These are phyloP conservation scores for Oreamnos americanus DNA, from an alignment of 2,113 vertebrate species.

Conservation along the genomic window DNA sequence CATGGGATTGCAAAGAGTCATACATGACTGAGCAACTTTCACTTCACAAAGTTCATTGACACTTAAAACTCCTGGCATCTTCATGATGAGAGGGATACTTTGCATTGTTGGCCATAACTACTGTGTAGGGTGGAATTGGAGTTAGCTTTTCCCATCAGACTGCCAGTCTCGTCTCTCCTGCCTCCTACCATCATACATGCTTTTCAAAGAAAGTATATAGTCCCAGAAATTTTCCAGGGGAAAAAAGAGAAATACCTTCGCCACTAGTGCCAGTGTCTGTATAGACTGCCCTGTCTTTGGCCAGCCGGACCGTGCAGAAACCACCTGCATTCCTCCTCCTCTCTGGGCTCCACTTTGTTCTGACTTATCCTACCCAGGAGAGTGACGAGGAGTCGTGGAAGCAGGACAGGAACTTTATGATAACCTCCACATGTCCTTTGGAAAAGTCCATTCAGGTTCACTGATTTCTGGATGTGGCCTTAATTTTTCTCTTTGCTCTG, in stretches of 20 bases:
- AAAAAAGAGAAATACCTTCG: neutral
- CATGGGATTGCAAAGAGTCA: neutral
- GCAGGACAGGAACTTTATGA: neutral
- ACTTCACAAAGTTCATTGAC: neutral
- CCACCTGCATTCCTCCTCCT: neutral
- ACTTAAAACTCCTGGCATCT: neutral
- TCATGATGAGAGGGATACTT: neutral
- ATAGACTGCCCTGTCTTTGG: neutral
- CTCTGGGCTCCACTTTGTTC: neutral
- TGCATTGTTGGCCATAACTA: neutral
- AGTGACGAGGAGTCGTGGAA: neutral
- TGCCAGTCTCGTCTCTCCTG: neutral
- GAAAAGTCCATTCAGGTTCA: neutral
- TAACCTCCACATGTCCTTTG: neutral
- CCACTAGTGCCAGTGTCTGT: neutral
- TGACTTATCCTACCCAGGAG: neutral
- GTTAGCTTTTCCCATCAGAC: neutral
- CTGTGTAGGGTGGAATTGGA: neutral
- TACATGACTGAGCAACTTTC: neutral
- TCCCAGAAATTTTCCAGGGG: neutral
- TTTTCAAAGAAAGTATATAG: neutral
- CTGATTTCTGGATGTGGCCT: neutral
- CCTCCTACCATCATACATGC: neutral
- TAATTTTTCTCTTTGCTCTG: neutral
- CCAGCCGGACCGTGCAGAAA: neutral